Percentiles rank a stretch among this genome's conserved stretches.
Evolutionary conservation across 2,888 invertebrate genomes (phyloP).

Genomic region (Drosophila suboccidentalis): DNA sequence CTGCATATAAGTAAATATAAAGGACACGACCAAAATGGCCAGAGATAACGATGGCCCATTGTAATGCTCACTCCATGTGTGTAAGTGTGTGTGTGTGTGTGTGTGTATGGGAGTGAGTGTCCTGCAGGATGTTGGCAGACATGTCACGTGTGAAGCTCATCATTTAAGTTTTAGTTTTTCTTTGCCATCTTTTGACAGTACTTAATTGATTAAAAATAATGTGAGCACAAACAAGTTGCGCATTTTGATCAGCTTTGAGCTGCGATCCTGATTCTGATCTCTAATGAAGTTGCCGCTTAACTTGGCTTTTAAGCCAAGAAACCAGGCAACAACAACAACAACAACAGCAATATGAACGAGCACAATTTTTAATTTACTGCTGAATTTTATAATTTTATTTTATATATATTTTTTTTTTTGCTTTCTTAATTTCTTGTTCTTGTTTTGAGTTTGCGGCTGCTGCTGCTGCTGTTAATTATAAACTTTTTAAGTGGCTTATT

Average conservation of each 20-base stretch:
- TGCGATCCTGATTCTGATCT: background rate
- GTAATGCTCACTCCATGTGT: slow-evolving; percentile 20
- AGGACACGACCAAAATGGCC: slow-evolving; percentile 68
- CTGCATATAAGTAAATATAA: slow-evolving; percentile 75
- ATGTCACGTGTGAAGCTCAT: slow-evolving; percentile 73
- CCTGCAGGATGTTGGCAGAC: slow-evolving; percentile 48
- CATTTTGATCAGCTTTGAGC: slow-evolving; percentile 48
- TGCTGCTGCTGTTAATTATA: slow-evolving; percentile 72
- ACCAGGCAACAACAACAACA: slow-evolving; percentile 19
- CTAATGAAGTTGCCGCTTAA: slow-evolving; percentile 25
- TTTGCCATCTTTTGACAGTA: slow-evolving; percentile 50
- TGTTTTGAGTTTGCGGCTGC: slow-evolving; percentile 51
- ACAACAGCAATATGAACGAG: slow-evolving; percentile 26
- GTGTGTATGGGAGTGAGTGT: slow-evolving; percentile 9
- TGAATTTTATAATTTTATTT: slow-evolving; percentile 35
- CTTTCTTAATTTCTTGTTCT: slow-evolving; percentile 6
- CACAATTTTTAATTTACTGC: slow-evolving; percentile 59
- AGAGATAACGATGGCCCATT: slow-evolving; percentile 66
- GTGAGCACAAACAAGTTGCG: slow-evolving; percentile 51
- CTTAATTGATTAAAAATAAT: slow-evolving; percentile 82
- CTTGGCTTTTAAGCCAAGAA: slow-evolving; percentile 20
- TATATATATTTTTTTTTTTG: slow-evolving; percentile 1
- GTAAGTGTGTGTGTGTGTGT: slow-evolving; percentile 6
- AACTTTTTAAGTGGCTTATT: slow-evolving; percentile 81
- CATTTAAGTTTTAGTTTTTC: slow-evolving; percentile 72